Percentiles rank a stretch among this genome's conserved stretches.
These are phyloP conservation scores for Glaucomys volans DNA, from an alignment of 2,113 vertebrate genomes.

Conservation along the genomic window DNA sequence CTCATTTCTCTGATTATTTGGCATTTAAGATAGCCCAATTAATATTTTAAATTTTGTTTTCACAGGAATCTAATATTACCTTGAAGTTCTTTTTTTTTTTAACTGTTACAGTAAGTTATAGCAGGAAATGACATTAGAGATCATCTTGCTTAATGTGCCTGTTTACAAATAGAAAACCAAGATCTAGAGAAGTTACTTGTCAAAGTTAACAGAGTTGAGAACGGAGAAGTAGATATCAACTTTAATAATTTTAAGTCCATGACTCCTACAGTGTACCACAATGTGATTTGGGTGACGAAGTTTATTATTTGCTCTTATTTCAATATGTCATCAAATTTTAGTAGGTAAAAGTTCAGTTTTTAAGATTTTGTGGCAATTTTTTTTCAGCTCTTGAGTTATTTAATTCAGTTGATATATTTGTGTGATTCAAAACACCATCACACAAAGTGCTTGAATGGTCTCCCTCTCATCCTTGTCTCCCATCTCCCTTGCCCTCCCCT, in stretches of 20 bases:
- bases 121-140: slow-evolving; percentile 22
- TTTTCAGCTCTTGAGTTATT: background rate
- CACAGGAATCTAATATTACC: slow-evolving; percentile 3
- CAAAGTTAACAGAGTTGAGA: background rate
- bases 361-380: background rate
- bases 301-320: slow-evolving; percentile 42
- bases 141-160: slow-evolving; percentile 16
- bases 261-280: background rate
- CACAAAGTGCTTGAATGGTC: background rate
- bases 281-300: background rate
- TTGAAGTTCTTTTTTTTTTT: slow-evolving; percentile 41
- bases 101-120: slow-evolving; percentile 28
- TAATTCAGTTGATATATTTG: background rate
- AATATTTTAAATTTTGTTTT: slow-evolving; percentile 63
- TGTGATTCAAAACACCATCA: background rate
- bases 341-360: slow-evolving; percentile 22
- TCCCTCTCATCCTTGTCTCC: background rate
- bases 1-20: slow-evolving; percentile 57
- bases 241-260: background rate
- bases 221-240: background rate
- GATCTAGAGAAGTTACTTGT: background rate
- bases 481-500: background rate
- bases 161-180: slow-evolving; percentile 36
- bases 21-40: slow-evolving; percentile 45
- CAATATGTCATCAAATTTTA: slow-evolving; percentile 26